Evolutionary conservation across 2,888 invertebrate genomes (phyloP).

Genomic region (Tricholauxania praeusta): DNA sequence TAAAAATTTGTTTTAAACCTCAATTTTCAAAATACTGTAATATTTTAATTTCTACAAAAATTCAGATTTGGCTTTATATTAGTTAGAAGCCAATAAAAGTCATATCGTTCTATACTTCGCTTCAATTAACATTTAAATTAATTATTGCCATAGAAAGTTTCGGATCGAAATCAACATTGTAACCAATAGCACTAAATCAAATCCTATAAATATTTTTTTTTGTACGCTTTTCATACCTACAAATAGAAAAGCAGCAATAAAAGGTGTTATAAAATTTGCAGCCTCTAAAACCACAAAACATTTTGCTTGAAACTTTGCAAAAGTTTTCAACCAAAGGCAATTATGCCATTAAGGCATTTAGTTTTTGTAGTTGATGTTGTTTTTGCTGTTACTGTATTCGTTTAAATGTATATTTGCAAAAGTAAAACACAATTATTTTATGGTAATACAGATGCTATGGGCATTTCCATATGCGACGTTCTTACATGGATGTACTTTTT

Average conservation of each 20-base stretch:
- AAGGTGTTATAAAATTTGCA: constrained; percentile 8
- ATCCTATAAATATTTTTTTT: neutral
- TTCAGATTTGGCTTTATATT: no score
- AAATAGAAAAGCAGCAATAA: neutral
- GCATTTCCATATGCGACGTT: no score
- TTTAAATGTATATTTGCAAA: neutral
- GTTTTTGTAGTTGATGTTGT: constrained; percentile 25
- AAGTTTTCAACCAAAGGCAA: constrained; percentile 4
- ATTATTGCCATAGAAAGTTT: no score
- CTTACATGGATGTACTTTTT: no score
- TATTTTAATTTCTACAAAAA: no score
- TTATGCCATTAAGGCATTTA: constrained; percentile 7
- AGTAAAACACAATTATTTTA: constrained; percentile 26
- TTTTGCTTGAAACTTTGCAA: neutral
- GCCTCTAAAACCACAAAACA: constrained; percentile 7
- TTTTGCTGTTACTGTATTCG: constrained; percentile 1
- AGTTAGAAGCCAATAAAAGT: no score
- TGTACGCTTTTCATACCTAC: neutral
- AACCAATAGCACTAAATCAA: constrained; percentile 18
- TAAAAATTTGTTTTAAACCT: no score
- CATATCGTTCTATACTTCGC: no score
- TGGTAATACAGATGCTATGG: neutral
- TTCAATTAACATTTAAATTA: no score
- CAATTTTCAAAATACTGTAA: no score
- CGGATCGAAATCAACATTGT: constrained; percentile 2